A percentile compares a stretch with the other conserved stretches of the same genome.
Evolutionary conservation across 2,113 vertebrate species (phyloP).

Genomic region (Procavia capensis): DNA sequence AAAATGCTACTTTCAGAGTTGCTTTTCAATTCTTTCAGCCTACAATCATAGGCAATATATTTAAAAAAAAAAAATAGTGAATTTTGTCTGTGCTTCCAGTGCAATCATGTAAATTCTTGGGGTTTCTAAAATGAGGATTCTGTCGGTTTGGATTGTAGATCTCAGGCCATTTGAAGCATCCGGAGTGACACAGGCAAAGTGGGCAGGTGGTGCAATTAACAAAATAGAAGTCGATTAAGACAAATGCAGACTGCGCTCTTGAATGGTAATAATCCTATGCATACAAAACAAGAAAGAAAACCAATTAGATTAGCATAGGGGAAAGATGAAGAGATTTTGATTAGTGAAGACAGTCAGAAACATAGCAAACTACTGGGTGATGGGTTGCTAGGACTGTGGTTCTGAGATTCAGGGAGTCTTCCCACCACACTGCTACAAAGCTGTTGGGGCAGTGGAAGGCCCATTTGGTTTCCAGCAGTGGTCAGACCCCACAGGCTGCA

Average conservation of each 20-base stretch:
- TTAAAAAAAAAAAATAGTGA: not conserved
- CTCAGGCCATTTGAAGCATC: conserved; percentile 25
- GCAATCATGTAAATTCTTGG: conserved; percentile 46
- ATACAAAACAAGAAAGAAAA: conserved; percentile 44
- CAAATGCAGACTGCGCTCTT: not conserved
- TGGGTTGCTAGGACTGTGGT: accelerated
- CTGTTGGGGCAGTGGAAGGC: accelerated
- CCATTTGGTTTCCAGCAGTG: accelerated
- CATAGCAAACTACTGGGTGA: not conserved
- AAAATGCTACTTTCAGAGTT: not conserved
- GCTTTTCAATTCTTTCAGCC: conserved; percentile 20
- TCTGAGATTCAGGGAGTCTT: not conserved
- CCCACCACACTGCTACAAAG: accelerated
- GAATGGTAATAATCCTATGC: conserved; percentile 17
- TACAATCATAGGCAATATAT: not conserved
- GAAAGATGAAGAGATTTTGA: not conserved
- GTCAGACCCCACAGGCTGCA: not conserved
- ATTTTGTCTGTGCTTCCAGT: conserved; percentile 17
- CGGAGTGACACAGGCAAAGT: not conserved
- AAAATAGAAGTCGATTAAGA: conserved; percentile 1
- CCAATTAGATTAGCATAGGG: not conserved
- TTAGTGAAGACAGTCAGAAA: not conserved
- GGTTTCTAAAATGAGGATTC: conserved; percentile 16
- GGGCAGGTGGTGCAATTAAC: not conserved
- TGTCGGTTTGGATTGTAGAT: conserved; percentile 16